phyloP scores from a whole-genome alignment of 2,113 vertebrate genomes.

The Phodopus roborovskii region DNA sequence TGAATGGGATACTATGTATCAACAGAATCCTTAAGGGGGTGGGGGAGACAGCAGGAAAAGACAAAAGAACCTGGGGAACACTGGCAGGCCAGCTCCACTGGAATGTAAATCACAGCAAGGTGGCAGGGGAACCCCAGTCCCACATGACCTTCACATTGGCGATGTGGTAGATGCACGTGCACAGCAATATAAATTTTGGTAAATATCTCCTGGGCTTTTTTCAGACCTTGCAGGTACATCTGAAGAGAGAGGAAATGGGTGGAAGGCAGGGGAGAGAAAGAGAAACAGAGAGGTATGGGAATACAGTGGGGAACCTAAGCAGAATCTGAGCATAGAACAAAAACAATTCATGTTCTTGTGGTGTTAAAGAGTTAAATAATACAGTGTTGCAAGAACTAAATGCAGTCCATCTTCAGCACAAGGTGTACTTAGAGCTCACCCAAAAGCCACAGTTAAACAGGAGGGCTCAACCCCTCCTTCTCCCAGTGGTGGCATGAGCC shows the following conservation, averaged over 20 bases:
- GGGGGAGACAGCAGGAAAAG: neutral
- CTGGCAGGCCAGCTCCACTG: neutral
- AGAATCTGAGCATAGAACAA: neutral
- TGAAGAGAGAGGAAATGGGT: neutral
- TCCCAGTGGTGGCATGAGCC: neutral
- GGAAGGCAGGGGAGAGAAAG: neutral
- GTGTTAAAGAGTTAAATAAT: neutral
- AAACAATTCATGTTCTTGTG: neutral
- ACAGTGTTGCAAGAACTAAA: neutral
- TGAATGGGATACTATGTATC: neutral
- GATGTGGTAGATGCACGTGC: neutral
- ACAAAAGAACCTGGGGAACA: neutral
- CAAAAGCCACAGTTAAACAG: neutral
- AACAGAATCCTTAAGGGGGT: neutral
- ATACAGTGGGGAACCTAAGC: neutral
- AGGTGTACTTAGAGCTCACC: neutral
- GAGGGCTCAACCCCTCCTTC: neutral
- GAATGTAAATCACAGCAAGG: neutral
- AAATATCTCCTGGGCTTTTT: neutral
- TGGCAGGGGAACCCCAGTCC: neutral
- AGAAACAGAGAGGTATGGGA: neutral
- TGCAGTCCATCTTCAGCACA: neutral
- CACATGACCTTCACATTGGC: neutral
- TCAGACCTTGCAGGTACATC: neutral
- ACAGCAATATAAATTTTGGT: fast-evolving